Evolutionary conservation across 2,797 vertebrate genomes (phyloP).

Genomic region (Garrulus glandarius): DNA sequence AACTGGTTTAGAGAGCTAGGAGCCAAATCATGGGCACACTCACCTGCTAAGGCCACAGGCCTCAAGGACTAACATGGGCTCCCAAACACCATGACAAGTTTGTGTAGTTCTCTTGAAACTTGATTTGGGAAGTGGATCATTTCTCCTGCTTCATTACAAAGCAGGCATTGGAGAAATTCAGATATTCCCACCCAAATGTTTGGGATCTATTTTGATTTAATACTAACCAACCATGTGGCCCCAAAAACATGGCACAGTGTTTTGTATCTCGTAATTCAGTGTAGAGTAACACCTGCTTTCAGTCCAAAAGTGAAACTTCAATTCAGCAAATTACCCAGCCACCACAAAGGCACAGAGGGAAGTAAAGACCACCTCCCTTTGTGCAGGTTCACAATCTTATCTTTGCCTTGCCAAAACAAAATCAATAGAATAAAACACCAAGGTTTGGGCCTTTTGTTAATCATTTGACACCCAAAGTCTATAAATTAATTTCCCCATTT

Average conservation of each 20-base stretch:
- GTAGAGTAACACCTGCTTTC: slow-evolving; percentile 35
- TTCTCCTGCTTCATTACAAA: background rate
- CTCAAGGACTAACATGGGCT: background rate
- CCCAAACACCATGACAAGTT: background rate
- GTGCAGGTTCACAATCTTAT: slow-evolving; percentile 34
- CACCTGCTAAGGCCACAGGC: background rate
- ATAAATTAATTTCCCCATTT: slow-evolving; percentile 57
- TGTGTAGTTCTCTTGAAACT: background rate
- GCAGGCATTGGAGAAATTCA: background rate
- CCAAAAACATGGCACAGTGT: background rate
- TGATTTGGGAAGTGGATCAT: background rate
- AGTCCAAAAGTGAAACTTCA: slow-evolving; percentile 1
- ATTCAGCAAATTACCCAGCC: background rate
- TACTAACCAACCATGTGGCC: background rate
- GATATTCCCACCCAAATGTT: background rate
- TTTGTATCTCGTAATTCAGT: background rate
- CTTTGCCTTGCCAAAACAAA: slow-evolving; percentile 51
- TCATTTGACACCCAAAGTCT: slow-evolving; percentile 51
- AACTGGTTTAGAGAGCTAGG: background rate
- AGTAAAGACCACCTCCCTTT: slow-evolving; percentile 26
- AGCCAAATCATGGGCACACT: background rate
- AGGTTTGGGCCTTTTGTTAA: slow-evolving; percentile 49
- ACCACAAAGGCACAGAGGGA: slow-evolving; percentile 31
- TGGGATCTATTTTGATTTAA: background rate
- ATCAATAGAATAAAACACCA: slow-evolving; percentile 49